Conservation (phyloP, 2,113 vertebrate species). For the Abramis brama region DNA sequence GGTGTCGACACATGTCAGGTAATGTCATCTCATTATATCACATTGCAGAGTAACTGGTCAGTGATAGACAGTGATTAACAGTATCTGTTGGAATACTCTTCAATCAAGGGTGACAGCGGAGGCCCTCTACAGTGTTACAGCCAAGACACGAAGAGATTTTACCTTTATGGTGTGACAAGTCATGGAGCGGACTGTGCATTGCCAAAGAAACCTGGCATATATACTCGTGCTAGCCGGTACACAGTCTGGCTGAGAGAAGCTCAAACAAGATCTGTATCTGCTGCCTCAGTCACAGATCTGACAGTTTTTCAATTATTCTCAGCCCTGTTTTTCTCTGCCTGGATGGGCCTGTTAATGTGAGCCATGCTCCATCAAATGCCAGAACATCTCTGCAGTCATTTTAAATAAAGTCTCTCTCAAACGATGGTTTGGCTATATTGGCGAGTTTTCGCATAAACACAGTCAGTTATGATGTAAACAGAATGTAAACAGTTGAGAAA, state of each 20-base stretch:
- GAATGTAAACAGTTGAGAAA: too few relatives aligned
- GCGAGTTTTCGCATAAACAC: too few relatives aligned
- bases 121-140: slow-evolving; percentile 81
- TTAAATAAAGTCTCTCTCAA: slow-evolving; percentile 15
- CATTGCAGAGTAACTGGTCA: not conserved
- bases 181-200: slow-evolving; percentile 75
- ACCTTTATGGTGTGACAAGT: slow-evolving; percentile 77
- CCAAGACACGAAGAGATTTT: slow-evolving; percentile 64
- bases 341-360: slow-evolving; percentile 21
- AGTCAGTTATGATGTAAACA: too few relatives aligned
- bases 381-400: not conserved
- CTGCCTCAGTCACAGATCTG: slow-evolving; percentile 4
- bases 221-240: slow-evolving; percentile 69
- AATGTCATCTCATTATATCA: not conserved
- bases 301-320: slow-evolving; percentile 14
- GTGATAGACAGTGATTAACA: not conserved
- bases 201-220: slow-evolving; percentile 73
- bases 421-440: not conserved
- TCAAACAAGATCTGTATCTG: slow-evolving; percentile 40
- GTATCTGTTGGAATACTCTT: not conserved
- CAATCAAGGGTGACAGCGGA: slow-evolving; percentile 78
- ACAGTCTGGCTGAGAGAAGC: slow-evolving; percentile 56
- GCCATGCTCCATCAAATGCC: not conserved
- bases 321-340: slow-evolving; percentile 50
- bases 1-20: slow-evolving; percentile 67